Evolutionary conservation across 2,113 vertebrate genomes (phyloP), one percentile per base, ranked within the genome.

Genomic region (Sceloporus tristichus): DNA sequence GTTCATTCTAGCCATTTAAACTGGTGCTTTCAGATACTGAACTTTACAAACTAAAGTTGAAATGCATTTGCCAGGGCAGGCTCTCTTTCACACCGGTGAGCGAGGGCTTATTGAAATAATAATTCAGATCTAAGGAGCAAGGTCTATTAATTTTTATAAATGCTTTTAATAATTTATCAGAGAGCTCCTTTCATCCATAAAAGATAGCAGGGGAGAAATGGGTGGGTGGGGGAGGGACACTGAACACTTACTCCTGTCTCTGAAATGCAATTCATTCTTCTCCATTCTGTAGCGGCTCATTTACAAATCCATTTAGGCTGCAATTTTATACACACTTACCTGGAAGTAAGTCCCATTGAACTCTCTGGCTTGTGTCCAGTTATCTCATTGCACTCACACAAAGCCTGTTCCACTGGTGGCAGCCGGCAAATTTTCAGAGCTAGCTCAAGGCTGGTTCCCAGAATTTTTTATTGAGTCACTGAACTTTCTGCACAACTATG

Each of bases 61-160:
- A 82, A 83, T 68, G 29, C 53, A 80, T 66, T 29, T 74, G 29
- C 38, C 42, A 48, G 56, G 70, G 78, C 78, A 54, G 21, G 40
- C n/a, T 85, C 88, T 74, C 77, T 65, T 85, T 89, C 79, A 59
- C 48, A 18, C 74, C 23, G 79, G 59, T 65, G 68, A 62, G 54
- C 29, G 65, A 29, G 48, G 53, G 79, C 48, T 86, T 86, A 78
- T 77, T 86, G 65, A 86, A 86, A 86, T 82, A 90, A 90, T 78
- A 88, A 88, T 84, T 82, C 79, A 71, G 85, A 42, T 82, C 84
- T 86, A 90, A 82, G 48, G n/a, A 81, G 84, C 79, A 77, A 77
- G 65, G 75, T 68, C 79, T 71, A 90, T 70, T 86, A 85, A 82
- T 76, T 90, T 75, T 82, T 86, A 82, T 77, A 77, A 77, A 78